Evolutionary conservation across 2,888 invertebrate genomes (phyloP).

Genomic region (Volucella zonaria): DNA sequence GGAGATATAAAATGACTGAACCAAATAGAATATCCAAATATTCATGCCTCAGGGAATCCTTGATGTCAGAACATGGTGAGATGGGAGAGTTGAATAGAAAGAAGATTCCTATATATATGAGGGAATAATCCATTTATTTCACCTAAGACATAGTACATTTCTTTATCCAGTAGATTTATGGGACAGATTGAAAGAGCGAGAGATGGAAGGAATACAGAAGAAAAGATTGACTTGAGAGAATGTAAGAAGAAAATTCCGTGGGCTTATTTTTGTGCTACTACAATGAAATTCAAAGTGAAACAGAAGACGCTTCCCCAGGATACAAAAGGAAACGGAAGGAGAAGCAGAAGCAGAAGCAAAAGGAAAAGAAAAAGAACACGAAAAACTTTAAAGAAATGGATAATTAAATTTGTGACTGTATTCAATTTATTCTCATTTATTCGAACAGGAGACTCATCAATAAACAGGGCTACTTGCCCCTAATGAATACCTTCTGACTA

Average conservation of each 20-base stretch:
- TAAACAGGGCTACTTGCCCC: conserved; percentile 1
- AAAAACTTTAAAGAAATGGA: conserved; percentile 31
- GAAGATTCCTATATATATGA: neutral
- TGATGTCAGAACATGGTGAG: conserved; percentile 7
- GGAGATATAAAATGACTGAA: neutral
- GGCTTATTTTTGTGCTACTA: conserved; percentile 7
- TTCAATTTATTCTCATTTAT: conserved; percentile 59
- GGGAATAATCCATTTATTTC: conserved; percentile 61
- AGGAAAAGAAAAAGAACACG: neutral
- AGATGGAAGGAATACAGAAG: neutral
- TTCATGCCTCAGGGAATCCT: conserved; percentile 27
- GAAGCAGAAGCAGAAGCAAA: neutral
- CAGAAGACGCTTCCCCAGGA: neutral
- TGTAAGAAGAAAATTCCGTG: neutral
- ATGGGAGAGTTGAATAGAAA: neutral
- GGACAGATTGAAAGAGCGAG: conserved; percentile 24
- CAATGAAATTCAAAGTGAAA: neutral
- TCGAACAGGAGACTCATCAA: conserved; percentile 23
- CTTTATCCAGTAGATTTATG: conserved; percentile 21
- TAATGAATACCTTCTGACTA: neutral
- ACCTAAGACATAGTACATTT: conserved; percentile 50
- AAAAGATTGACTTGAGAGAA: neutral
- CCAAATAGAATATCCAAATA: conserved; percentile 1
- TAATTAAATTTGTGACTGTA: conserved; percentile 63
- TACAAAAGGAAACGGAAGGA: neutral